Percentiles rank a stretch among this genome's conserved stretches.
These are phyloP conservation scores for Cranoglanis bouderius DNA, from an alignment of 2,113 vertebrate genomes.

Conservation along the genomic window DNA sequence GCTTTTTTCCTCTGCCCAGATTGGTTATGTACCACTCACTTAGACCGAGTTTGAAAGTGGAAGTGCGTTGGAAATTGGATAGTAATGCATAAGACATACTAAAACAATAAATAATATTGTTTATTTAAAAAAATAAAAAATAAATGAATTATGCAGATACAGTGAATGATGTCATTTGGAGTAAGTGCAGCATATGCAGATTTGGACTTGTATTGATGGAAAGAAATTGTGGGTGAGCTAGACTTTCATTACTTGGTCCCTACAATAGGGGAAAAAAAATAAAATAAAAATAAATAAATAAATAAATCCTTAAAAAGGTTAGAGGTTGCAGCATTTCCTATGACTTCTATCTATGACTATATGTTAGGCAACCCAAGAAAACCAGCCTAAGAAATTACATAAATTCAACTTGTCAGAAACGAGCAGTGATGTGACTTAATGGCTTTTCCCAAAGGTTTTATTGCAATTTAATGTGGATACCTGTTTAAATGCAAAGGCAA, in stretches of 20 bases:
- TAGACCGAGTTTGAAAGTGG: background rate
- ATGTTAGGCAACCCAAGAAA: background rate
- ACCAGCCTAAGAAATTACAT: background rate
- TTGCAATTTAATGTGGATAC: background rate
- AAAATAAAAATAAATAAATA: background rate
- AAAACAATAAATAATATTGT: background rate
- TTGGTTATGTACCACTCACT: background rate
- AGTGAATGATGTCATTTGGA: background rate
- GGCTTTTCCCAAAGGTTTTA: background rate
- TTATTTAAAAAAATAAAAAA: background rate
- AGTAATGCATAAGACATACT: background rate
- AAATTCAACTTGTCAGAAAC: background rate
- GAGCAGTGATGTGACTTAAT: background rate
- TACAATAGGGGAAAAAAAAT: background rate
- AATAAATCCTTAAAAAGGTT: too few species aligned
- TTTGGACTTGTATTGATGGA: background rate
- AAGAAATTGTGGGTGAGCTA: background rate
- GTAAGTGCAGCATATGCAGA: background rate
- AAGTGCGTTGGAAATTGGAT: background rate
- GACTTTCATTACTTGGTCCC: background rate
- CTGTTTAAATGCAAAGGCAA: background rate
- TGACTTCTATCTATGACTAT: background rate
- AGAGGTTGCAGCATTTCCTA: background rate
- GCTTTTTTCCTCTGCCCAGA: background rate
- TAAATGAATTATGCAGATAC: background rate